A percentile compares a stretch with the other conserved stretches of the same genome.
Conservation (phyloP, 1,140 invertebrate genomes). For the Thaumetopoea pityocampa region DNA sequence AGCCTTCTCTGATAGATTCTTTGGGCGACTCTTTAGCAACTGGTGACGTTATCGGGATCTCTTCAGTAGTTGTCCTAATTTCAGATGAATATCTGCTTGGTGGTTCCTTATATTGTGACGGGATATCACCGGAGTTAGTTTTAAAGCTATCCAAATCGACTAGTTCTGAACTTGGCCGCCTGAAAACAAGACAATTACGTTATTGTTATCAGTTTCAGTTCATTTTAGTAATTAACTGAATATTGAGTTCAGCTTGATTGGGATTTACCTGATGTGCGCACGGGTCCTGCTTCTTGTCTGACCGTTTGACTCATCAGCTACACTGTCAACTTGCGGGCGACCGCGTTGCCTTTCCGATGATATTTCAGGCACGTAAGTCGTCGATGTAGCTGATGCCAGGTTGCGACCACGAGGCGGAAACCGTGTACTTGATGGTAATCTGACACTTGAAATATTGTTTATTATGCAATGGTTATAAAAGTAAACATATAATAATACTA, state of each 20-base stretch:
- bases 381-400: constrained; percentile 64
- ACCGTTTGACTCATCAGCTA: constrained; percentile 66
- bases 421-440: constrained; percentile 85
- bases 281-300: constrained; percentile 68
- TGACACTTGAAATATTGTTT: constrained; percentile 47
- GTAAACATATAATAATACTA: constrained; percentile 6
- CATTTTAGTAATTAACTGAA: not conserved
- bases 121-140: constrained; percentile 78
- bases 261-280: constrained; percentile 64
- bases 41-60: constrained; percentile 33
- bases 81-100: constrained; percentile 61
- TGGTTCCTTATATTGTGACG: constrained; percentile 64
- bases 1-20: constrained; percentile 46
- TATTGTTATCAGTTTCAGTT: not conserved
- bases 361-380: constrained; percentile 48
- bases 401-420: constrained; percentile 85
- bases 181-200: constrained; percentile 36
- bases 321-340: constrained; percentile 61
- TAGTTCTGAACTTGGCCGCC: constrained; percentile 84
- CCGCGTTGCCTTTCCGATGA: constrained; percentile 72
- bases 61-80: constrained; percentile 49
- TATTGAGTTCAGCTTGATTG: too few relatives aligned
- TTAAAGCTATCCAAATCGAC: constrained; percentile 88
- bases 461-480: too few relatives aligned
- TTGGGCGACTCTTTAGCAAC: constrained; percentile 35